A percentile compares a stretch with the other conserved stretches of the same genome.
Evolutionary conservation across 1,140 invertebrate species (phyloP).

Genomic region (Parasteatoda tepidariorum): DNA sequence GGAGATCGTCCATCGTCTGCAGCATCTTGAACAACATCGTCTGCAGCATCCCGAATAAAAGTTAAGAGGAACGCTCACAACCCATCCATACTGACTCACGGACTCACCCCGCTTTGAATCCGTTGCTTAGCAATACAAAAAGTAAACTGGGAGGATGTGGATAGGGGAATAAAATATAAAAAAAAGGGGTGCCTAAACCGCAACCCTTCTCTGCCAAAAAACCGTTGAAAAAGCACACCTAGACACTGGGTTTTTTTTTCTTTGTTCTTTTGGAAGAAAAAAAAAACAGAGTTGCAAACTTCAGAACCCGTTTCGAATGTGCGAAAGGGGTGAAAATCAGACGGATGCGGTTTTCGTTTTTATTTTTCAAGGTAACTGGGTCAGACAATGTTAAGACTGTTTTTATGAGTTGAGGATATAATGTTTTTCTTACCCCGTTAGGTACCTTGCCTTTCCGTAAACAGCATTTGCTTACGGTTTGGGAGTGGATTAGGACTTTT

Average conservation of each 20-base stretch:
- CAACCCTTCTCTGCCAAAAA: constrained; percentile 40
- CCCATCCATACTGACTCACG: constrained; percentile 30
- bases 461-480: constrained; percentile 19
- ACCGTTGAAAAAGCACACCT: background rate
- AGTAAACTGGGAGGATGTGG: background rate
- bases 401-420: background rate
- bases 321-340: constrained; percentile 9
- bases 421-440: constrained; percentile 16
- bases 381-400: background rate
- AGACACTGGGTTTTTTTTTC: constrained; percentile 2
- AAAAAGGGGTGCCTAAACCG: constrained; percentile 2
- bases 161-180: background rate
- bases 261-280: constrained; percentile 7
- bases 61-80: background rate
- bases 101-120: background rate
- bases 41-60: background rate
- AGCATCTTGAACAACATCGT: no score
- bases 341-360: constrained; percentile 35
- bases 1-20: no score
- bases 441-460: constrained; percentile 25
- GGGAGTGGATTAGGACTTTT: constrained; percentile 15
- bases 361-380: constrained; percentile 50
- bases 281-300: background rate
- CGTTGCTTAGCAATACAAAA: background rate
- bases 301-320: constrained; percentile 6